phyloP scores from a whole-genome alignment of 2,113 vertebrate genomes.

The Xyliphius kryptos region DNA sequence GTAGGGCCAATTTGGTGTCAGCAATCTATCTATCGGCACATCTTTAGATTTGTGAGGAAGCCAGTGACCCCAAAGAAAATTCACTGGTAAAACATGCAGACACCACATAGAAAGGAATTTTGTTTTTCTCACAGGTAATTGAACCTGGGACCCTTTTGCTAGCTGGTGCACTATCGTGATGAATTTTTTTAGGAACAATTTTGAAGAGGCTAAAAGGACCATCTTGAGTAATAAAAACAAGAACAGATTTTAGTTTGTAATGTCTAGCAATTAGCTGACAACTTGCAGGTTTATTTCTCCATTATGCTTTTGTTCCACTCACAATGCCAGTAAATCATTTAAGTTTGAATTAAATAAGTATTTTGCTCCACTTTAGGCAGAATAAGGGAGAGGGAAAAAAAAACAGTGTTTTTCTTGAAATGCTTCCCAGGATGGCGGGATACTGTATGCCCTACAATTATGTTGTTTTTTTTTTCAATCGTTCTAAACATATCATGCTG shows the following conservation, averaged over 20 bases:
- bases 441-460: constrained; percentile 26
- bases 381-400: not conserved
- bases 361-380: constrained; percentile 1
- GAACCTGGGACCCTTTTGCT: too few species aligned
- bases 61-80: too few species aligned
- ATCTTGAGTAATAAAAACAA: not conserved
- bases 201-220: too few species aligned
- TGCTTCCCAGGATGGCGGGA: constrained; percentile 23
- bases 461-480: constrained; percentile 28
- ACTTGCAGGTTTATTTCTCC: not conserved
- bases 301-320: constrained; percentile 7
- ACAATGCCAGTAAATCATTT: constrained; percentile 9
- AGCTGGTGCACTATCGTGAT: too few species aligned
- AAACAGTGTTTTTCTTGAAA: constrained; percentile 22
- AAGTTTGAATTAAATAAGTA: not conserved
- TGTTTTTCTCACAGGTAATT: too few species aligned
- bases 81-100: too few species aligned
- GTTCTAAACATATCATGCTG: constrained; percentile 19
- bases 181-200: too few species aligned
- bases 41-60: too few species aligned
- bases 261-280: not conserved
- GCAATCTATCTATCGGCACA: too few species aligned
- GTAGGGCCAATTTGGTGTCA: too few species aligned
- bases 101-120: too few species aligned
- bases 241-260: not conserved